Evolutionary conservation across 2,888 invertebrate species (phyloP), one percentile per base, ranked within the genome.

Genomic region (Lathronympha strigana): DNA sequence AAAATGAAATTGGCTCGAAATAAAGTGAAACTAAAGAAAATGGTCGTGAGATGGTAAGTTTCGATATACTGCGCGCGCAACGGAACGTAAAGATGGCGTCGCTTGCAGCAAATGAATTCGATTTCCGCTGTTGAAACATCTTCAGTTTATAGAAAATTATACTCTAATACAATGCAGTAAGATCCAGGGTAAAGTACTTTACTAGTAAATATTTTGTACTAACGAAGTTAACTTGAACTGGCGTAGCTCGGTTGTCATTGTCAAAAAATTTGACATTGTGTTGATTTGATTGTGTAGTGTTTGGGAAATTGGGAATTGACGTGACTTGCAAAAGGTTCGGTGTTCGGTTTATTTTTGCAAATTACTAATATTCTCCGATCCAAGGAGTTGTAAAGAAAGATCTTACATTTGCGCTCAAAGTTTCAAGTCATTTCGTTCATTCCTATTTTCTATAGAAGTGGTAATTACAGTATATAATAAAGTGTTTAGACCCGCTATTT

Each of bases 41-140:
- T 40, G 13, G 38, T 4, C 0, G 40, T n/a, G 40, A 4, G 23
- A n/a, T n/a, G n/a, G n/a, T n/a, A n/a, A n/a, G n/a, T n/a, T 38
- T n/a, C 1, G 38, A 55, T 36, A 19, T 8, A 17, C 50, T 66
- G 66, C 66, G 66, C 66, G 66, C 66, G 66, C 66, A 66, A 23
- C 54, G 60, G 28, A 61, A 40, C 54, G 50, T 31, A 8, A 55
- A 19, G 15, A 45, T 17, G 31, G 53, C 15, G 58, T 13, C 15
- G 28, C n/a, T 28, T 23, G 9, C 1, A 36, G n/a, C 9, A 47
- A 25, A 15, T 21, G 9, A 15, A 13, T 8, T 28, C n/a, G 21
- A 9, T 17, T 58, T 45, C 19, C 43, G 28, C 31, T 17, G n/a
- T 19, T n/a, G n/a, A n/a, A 28, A 6, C 0, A 13, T 15, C 13